phyloP scores from a whole-genome alignment of 2,797 vertebrate species.

The Iguana delicatissima region DNA sequence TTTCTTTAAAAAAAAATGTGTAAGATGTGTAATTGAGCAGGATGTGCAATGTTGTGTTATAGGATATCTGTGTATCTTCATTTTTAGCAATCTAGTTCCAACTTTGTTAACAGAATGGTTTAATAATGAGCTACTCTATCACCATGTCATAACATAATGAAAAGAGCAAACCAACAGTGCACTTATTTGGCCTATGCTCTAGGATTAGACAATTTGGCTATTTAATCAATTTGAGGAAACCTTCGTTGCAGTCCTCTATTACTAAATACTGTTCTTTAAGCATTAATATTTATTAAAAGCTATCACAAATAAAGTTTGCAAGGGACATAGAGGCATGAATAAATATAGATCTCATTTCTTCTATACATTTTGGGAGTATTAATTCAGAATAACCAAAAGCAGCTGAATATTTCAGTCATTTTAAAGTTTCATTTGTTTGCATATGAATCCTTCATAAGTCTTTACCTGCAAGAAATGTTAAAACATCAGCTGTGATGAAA shows the following conservation, averaged over 20 bases:
- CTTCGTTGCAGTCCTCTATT: constrained; percentile 51
- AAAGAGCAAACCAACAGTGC: constrained; percentile 74
- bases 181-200: constrained; percentile 68
- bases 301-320: neutral
- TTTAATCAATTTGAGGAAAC: constrained; percentile 60
- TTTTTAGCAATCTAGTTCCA: constrained; percentile 62
- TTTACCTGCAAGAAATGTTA: constrained; percentile 37
- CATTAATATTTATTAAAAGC: constrained; percentile 33
- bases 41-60: constrained; percentile 41
- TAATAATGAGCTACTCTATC: constrained; percentile 78
- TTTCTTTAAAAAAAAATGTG: constrained; percentile 3
- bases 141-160: constrained; percentile 74
- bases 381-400: constrained; percentile 54
- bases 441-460: constrained; percentile 55
- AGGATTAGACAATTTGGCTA: constrained; percentile 68
- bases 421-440: constrained; percentile 61
- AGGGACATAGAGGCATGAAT: constrained; percentile 29
- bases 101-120: constrained; percentile 69
- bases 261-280: constrained; percentile 49
- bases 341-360: constrained; percentile 33
- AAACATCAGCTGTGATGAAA: constrained; percentile 61
- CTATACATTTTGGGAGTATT: constrained; percentile 29
- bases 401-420: constrained; percentile 54
- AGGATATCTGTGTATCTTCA: constrained; percentile 56
- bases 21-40: constrained; percentile 47